Conservation (phyloP, 2,888 invertebrate genomes). For the Meliscaeva auricollis region DNA sequence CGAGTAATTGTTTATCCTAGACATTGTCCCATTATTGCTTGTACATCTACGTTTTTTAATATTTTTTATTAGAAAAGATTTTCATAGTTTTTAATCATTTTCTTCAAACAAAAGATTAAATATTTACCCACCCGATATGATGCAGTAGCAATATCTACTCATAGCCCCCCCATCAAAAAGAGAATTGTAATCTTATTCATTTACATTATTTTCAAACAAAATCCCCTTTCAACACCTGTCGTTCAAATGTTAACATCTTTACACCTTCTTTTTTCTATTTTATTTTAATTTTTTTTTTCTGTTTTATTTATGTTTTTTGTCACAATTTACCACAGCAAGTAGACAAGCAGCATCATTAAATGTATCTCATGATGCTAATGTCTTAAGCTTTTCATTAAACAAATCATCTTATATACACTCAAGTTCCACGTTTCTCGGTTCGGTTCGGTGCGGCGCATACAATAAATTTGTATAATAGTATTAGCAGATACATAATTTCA, state of each 20-base stretch:
- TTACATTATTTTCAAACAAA: conserved; percentile 2
- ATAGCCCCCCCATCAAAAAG: not conserved
- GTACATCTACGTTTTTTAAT: no score
- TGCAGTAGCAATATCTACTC: not conserved
- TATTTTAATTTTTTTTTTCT: not conserved
- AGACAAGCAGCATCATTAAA: conserved; percentile 67
- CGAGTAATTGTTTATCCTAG: no score
- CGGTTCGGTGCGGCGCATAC: not conserved
- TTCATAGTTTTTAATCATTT: no score
- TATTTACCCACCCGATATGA: not conserved
- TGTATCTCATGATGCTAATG: conserved; percentile 57
- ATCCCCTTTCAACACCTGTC: conserved; percentile 28
- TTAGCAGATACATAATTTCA: not conserved
- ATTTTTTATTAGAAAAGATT: no score
- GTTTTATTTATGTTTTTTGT: conserved; percentile 18
- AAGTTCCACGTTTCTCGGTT: not conserved
- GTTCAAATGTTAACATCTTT: conserved; percentile 46
- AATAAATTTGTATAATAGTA: not conserved
- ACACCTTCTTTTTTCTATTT: conserved; percentile 2
- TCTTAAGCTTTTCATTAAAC: conserved; percentile 71
- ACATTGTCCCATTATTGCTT: no score
- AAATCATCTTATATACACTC: conserved; percentile 67
- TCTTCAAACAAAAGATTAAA: not conserved
- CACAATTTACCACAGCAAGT: conserved; percentile 47
- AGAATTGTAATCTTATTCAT: conserved; percentile 17